Base-by-base conservation (phyloP, 2,888 invertebrate species). In the Dasypogon diadema region DNA sequence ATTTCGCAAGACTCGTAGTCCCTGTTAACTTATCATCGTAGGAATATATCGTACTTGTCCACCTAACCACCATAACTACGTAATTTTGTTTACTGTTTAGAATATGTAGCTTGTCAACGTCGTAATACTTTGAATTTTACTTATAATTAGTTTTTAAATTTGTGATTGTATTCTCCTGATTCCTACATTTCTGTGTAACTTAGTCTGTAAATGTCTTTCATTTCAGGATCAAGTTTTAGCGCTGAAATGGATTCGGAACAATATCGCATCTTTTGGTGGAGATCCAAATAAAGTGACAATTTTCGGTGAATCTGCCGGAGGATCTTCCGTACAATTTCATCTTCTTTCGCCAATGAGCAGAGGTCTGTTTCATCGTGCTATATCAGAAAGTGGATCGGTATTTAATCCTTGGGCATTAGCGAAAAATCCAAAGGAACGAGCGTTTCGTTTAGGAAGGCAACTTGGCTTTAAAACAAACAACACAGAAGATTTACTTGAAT, bases 161-260 rank as follows among this genome's bases (percentile, higher is more conserved):
- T n/a, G n/a, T n/a, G n/a, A n/a, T n/a, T n/a, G n/a, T n/a, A n/a
- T n/a, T n/a, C n/a, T n/a, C n/a, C n/a, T n/a, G n/a, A n/a, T n/a
- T n/a, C n/a, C n/a, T n/a, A n/a, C n/a, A n/a, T n/a, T n/a, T n/a
- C n/a, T n/a, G n/a, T n/a, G n/a, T n/a, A n/a, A n/a, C n/a, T n/a
- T n/a, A n/a, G n/a, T n/a, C n/a, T n/a, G n/a, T n/a, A n/a, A n/a
- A n/a, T n/a, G n/a, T n/a, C n/a, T n/a, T n/a, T n/a, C n/a, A n/a
- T n/a, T n/a, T n/a, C n/a, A 89, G 89, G 90, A 90, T 80, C 90
- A 90, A 85, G 86, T 90, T 58, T 85, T 90, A 82, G 90, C 90
- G 0, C 80, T 90, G 75, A 88, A 88, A 78, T 90, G 90, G 90
- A 89, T 90, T 30, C 88, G 87, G 0, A 89, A 90, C 76, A 90